phyloP scores from a whole-genome alignment of 2,888 invertebrate species.

The Synanthedon myopaeformis region DNA sequence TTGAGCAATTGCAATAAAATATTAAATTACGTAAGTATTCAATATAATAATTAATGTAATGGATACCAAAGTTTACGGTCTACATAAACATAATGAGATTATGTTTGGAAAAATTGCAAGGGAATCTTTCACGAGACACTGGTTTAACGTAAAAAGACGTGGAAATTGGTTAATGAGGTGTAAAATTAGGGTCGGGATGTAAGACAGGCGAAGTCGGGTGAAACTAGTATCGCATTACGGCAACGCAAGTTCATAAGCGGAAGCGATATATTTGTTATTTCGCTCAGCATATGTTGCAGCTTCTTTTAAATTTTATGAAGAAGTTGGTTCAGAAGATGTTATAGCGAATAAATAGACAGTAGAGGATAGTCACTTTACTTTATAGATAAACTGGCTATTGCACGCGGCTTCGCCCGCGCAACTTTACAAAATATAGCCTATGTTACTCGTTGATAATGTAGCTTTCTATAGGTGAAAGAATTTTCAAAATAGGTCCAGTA shows the following conservation, averaged over 20 bases:
- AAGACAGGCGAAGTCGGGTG: conserved; percentile 22
- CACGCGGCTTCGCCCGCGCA: no score
- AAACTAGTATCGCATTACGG: conserved; percentile 41
- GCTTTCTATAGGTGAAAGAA: no score
- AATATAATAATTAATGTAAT: conserved; percentile 39
- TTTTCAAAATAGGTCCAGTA: no score
- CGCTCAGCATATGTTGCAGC: conserved; percentile 2
- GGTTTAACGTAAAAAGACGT: conserved; percentile 50
- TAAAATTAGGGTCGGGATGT: conserved; percentile 59
- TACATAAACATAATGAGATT: conserved; percentile 34
- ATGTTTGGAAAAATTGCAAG: conserved; percentile 17
- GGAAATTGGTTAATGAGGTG: conserved; percentile 55
- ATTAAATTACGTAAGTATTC: conserved; percentile 9
- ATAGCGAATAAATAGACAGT: no score
- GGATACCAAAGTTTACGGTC: conserved; percentile 38
- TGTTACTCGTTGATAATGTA: no score
- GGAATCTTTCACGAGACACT: conserved; percentile 32
- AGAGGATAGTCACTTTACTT: no score
- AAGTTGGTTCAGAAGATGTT: no score
- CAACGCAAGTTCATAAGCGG: conserved; percentile 10
- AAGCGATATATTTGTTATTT: conserved; percentile 4
- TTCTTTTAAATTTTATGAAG: no score
- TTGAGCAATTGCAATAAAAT: conserved; percentile 2
- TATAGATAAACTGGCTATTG: no score
- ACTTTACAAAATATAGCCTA: no score